phyloP scores from a whole-genome alignment of 2,888 invertebrate species.

The Chalcosyrphus nemorum region DNA sequence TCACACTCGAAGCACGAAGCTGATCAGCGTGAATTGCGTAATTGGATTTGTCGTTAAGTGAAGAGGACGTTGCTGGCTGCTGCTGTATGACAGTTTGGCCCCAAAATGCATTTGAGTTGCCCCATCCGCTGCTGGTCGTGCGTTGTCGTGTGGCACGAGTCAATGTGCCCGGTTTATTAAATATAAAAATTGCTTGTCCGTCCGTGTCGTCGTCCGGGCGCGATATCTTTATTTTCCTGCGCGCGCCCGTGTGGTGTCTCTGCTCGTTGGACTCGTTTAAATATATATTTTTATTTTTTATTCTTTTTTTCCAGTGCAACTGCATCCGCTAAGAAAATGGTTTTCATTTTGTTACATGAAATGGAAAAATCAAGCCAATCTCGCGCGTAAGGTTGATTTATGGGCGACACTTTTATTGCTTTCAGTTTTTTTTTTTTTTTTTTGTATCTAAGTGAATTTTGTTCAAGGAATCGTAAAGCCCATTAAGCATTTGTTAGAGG shows the following conservation, averaged over 20 bases:
- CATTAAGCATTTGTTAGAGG: background rate
- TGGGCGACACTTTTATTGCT: slow-evolving; percentile 63
- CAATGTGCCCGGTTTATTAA: slow-evolving; percentile 63
- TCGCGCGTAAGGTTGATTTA: slow-evolving; percentile 62
- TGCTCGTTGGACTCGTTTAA: slow-evolving; percentile 44
- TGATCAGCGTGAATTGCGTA: slow-evolving; percentile 69
- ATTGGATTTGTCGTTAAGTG: slow-evolving; percentile 71
- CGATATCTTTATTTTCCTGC: background rate
- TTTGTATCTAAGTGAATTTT: too few species aligned
- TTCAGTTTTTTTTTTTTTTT: background rate
- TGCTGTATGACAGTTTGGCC: slow-evolving; percentile 67
- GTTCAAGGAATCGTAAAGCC: background rate
- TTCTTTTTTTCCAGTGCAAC: slow-evolving; percentile 30
- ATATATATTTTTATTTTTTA: background rate
- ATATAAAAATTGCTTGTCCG: slow-evolving; percentile 60
- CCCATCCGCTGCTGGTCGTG: slow-evolving; percentile 19
- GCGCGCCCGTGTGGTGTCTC: slow-evolving; percentile 6
- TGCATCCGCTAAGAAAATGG: slow-evolving; percentile 66
- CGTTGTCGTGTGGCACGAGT: slow-evolving; percentile 60
- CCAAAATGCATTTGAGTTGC: slow-evolving; percentile 66
- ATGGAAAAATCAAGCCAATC: slow-evolving; percentile 67
- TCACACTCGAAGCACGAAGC: too few species aligned
- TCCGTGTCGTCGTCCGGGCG: too few species aligned
- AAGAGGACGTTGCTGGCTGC: slow-evolving; percentile 62
- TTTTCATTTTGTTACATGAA: slow-evolving; percentile 61